phyloP scores from a whole-genome alignment of 2,888 invertebrate genomes.

The Caenorhabditis japonica region DNA sequence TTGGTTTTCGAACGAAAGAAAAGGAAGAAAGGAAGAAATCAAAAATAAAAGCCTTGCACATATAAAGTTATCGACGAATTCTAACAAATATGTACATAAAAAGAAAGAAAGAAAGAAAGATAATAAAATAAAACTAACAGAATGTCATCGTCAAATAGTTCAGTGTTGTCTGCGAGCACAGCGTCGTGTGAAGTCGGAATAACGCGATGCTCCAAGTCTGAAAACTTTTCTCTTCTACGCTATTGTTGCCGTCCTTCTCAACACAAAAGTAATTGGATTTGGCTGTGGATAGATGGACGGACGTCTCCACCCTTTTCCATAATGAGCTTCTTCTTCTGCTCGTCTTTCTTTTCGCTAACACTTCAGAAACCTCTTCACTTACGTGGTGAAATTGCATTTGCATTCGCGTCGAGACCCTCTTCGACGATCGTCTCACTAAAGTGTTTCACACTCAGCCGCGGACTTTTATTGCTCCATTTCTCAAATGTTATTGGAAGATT shows the following conservation, averaged over 20 bases:
- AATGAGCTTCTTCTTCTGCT: slow-evolving; percentile 46
- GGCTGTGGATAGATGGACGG: no score
- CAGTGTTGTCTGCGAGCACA: slow-evolving; percentile 39
- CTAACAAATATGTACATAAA: background rate
- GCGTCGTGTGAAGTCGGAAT: slow-evolving; percentile 28
- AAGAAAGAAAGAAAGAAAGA: background rate
- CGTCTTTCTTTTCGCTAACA: slow-evolving; percentile 1
- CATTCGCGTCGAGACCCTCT: slow-evolving; percentile 54
- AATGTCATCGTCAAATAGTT: slow-evolving; percentile 71
- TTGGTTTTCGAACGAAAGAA: slow-evolving; percentile 24
- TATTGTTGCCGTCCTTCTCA: slow-evolving; percentile 11
- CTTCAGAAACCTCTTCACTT: slow-evolving; percentile 26
- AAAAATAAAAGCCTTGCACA: slow-evolving; percentile 25
- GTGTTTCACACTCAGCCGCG: slow-evolving; percentile 45
- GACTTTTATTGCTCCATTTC: slow-evolving; percentile 58
- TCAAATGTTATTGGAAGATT: slow-evolving; percentile 67
- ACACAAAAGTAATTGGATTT: slow-evolving; percentile 48
- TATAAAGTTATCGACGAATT: no score
- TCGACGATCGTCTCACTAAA: slow-evolving; percentile 51
- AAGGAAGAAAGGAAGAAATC: slow-evolving; percentile 4
- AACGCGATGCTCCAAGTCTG: slow-evolving; percentile 40
- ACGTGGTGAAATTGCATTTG: slow-evolving; percentile 50
- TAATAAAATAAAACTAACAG: slow-evolving; percentile 49
- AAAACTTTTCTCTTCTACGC: slow-evolving; percentile 29
- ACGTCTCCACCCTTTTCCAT: slow-evolving; percentile 15